Percentiles rank a stretch among this genome's conserved stretches.
phyloP scores from a whole-genome alignment of 2,113 vertebrate genomes.

The Pogonocichla stellata region DNA sequence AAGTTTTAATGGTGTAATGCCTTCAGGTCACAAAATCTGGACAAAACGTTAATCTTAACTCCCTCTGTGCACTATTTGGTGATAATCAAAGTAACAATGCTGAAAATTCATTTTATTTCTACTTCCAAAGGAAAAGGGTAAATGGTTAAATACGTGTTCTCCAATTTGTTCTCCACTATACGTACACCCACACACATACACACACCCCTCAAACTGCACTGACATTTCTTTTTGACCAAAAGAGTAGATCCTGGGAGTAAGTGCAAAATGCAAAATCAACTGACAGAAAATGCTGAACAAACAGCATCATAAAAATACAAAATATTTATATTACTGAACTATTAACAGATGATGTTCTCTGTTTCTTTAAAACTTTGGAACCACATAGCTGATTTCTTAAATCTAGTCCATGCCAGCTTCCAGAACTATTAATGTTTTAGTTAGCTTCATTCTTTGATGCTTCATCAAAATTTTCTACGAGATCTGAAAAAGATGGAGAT shows the following conservation, averaged over 20 bases:
- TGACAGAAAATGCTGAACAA: constrained; percentile 83
- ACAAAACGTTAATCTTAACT: constrained; percentile 5
- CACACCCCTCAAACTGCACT: constrained; percentile 75
- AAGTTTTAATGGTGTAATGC: constrained; percentile 41
- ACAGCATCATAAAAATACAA: constrained; percentile 88
- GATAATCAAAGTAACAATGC: constrained; percentile 64
- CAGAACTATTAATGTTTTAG: constrained; percentile 78
- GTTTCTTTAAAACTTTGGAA: constrained; percentile 85
- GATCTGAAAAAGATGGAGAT: constrained; percentile 80
- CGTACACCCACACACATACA: constrained; percentile 72
- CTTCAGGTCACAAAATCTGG: constrained; percentile 46
- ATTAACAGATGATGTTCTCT: constrained; percentile 83
- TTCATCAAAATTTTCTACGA: constrained; percentile 98
- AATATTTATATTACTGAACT: constrained; percentile 89
- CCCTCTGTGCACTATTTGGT: constrained; percentile 48
- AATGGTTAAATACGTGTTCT: constrained; percentile 80
- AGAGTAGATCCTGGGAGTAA: constrained; percentile 79
- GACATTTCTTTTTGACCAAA: constrained; percentile 79
- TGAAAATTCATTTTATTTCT: constrained; percentile 85
- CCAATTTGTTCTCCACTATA: constrained; percentile 78
- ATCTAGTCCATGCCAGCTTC: constrained; percentile 85
- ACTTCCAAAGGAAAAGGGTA: constrained; percentile 72
- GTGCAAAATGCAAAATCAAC: constrained; percentile 89
- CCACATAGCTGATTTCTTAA: constrained; percentile 82
- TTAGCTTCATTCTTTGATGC: constrained; percentile 98